Conservation (phyloP, 1,140 invertebrate genomes). For the Cyclina sinensis region DNA sequence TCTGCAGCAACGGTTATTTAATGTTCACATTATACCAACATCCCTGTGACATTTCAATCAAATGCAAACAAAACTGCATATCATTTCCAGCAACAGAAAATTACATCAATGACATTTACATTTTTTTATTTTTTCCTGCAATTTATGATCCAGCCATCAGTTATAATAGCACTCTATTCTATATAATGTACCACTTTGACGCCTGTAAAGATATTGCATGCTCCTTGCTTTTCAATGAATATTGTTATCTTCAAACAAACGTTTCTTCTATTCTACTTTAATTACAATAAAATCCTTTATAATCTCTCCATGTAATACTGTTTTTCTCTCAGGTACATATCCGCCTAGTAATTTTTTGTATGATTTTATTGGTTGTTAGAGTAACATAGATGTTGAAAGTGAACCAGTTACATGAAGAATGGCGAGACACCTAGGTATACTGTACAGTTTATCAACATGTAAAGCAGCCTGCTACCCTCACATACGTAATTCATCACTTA, state of each 20-base stretch:
- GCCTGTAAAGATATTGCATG: background rate
- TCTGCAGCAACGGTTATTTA: background rate
- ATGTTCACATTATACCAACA: background rate
- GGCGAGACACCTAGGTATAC: background rate
- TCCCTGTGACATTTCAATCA: conserved; percentile 7
- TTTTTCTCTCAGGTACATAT: no score
- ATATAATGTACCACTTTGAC: background rate
- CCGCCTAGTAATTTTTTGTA: no score
- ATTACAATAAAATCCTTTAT: no score
- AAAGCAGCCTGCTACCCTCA: background rate
- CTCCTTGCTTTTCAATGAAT: background rate
- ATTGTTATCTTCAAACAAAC: background rate
- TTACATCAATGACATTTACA: conserved; percentile 1
- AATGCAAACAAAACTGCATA: background rate
- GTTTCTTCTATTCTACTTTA: background rate
- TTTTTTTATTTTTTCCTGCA: background rate
- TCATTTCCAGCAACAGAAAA: background rate
- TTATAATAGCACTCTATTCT: background rate
- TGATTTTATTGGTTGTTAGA: no score
- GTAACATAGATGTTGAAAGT: conserved; percentile 18
- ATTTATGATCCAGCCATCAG: background rate
- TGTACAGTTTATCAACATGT: conserved; percentile 26
- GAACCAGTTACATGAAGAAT: conserved; percentile 21
- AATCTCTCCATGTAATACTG: background rate
- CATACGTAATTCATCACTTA: background rate